phyloP scores from a whole-genome alignment of 2,113 vertebrate genomes.

The Emberiza fucata region DNA sequence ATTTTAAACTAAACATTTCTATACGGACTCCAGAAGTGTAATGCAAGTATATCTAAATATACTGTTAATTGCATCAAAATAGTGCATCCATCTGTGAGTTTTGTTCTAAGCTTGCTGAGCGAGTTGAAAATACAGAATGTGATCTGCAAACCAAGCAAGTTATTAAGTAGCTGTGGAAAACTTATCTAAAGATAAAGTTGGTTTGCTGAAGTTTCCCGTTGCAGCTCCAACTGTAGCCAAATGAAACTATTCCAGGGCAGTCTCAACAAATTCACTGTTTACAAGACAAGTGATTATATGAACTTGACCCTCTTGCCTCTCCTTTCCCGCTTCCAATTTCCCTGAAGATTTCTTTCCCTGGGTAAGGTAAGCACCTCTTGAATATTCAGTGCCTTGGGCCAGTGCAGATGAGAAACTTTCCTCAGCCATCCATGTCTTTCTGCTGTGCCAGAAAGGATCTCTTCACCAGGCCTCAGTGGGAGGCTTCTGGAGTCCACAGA shows the following conservation, averaged over 20 bases:
- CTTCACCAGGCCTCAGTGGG: neutral
- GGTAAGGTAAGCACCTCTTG: constrained; percentile 61
- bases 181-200: neutral
- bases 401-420: neutral
- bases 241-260: neutral
- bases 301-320: constrained; percentile 16
- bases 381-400: neutral
- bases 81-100: constrained; percentile 59
- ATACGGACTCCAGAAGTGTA: constrained; percentile 17
- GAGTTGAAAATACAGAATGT: constrained; percentile 44
- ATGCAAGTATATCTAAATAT: constrained; percentile 56
- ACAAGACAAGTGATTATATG: neutral
- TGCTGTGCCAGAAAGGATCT: neutral
- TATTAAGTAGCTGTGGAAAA: constrained; percentile 35
- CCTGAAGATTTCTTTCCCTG: neutral
- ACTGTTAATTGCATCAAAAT: constrained; percentile 51
- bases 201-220: neutral
- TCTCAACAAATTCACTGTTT: neutral
- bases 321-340: constrained; percentile 18
- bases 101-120: constrained; percentile 49
- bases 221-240: neutral
- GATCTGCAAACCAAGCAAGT: constrained; percentile 56
- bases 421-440: neutral
- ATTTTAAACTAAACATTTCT: constrained; percentile 68
- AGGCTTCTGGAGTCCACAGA: neutral